Percentiles rank a stretch among this genome's conserved stretches.
These are phyloP conservation scores for Galeruca laticollis DNA, from an alignment of 2,888 invertebrate species.

Conservation along the genomic window DNA sequence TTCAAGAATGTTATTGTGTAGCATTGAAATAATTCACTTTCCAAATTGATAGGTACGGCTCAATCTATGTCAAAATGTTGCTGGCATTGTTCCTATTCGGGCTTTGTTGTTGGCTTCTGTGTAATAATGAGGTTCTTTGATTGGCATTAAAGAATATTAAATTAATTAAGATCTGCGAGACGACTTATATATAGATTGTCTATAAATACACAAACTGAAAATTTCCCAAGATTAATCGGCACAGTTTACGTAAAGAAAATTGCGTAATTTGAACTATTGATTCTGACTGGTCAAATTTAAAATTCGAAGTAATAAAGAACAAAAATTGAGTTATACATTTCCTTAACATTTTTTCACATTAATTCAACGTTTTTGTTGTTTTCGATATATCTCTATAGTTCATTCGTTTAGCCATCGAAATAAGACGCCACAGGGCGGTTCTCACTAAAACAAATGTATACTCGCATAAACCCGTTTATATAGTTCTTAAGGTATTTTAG, in stretches of 20 bases:
- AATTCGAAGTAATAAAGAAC: background rate
- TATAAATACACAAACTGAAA: background rate
- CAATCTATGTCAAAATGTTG: slow-evolving; percentile 59
- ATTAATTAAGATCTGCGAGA: slow-evolving; percentile 48
- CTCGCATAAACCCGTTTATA: no score
- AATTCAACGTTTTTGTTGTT: no score
- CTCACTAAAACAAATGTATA: no score
- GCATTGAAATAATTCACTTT: slow-evolving; percentile 59
- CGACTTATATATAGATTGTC: slow-evolving; percentile 1
- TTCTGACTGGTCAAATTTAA: background rate
- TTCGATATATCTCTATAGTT: no score
- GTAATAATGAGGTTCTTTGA: slow-evolving; percentile 51
- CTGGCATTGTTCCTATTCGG: slow-evolving; percentile 51
- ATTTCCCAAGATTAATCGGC: background rate
- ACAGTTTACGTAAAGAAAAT: background rate
- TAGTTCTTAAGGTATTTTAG: no score
- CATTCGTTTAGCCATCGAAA: no score
- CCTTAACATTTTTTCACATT: no score
- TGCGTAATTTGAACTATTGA: background rate
- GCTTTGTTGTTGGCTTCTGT: slow-evolving; percentile 52
- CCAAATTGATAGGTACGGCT: slow-evolving; percentile 61
- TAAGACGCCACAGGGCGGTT: no score
- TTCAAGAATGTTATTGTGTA: slow-evolving; percentile 56
- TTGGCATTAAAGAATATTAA: slow-evolving; percentile 53
- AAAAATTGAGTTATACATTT: background rate